Conservation (phyloP, 1,140 invertebrate genomes). For the Bombus confusus region DNA sequence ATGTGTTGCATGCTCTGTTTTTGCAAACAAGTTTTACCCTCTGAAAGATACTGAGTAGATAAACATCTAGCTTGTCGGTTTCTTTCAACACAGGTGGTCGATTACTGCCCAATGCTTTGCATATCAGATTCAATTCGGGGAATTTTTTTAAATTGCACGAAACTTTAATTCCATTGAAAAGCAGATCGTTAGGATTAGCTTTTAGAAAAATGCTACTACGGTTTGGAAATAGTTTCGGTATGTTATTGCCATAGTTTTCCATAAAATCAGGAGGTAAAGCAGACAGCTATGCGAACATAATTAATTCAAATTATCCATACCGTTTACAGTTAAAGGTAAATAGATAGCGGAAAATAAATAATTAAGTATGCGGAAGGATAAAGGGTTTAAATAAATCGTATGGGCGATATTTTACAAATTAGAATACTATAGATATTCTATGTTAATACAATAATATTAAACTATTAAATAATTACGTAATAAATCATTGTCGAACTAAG, state of each 20-base stretch:
- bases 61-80: conserved; percentile 45
- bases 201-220: conserved; percentile 54
- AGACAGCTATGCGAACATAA: conserved; percentile 26
- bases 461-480: no score
- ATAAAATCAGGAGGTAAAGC: conserved; percentile 33
- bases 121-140: conserved; percentile 57
- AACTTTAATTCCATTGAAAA: conserved; percentile 65
- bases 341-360: no score
- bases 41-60: conserved; percentile 62
- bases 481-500: no score
- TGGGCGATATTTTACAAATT: neutral
- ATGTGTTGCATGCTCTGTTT: neutral
- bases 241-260: conserved; percentile 49
- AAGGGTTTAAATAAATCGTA: neutral
- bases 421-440: no score
- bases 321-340: neutral
- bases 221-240: conserved; percentile 61
- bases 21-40: conserved; percentile 45
- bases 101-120: conserved; percentile 43
- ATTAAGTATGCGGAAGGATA: neutral
- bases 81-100: conserved; percentile 50
- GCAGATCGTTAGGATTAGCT: conserved; percentile 53
- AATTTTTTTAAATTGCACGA: conserved; percentile 54
- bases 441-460: no score
- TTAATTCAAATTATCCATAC: neutral